Conservation (phyloP, 1,140 invertebrate species). For the Oreohelix idahoensis region DNA sequence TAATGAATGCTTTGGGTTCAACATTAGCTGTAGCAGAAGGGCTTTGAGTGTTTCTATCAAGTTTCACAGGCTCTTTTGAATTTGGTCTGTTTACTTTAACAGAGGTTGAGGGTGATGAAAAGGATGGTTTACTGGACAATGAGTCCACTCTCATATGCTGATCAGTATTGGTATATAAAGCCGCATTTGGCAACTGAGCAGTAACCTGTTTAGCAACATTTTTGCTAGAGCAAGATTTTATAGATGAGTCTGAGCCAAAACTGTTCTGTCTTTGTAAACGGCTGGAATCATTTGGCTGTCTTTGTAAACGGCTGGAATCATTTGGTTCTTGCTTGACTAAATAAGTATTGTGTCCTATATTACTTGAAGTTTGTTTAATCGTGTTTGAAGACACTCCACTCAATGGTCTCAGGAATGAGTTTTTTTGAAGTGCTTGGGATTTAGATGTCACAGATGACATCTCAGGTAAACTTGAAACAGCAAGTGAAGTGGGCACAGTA, state of each 20-base stretch:
- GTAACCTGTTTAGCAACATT: not conserved
- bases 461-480: slow-evolving; percentile 21
- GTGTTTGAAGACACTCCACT: slow-evolving; percentile 52
- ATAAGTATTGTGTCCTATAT: not conserved
- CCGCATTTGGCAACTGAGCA: not conserved
- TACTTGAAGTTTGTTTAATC: not conserved
- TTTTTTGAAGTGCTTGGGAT: slow-evolving; percentile 46
- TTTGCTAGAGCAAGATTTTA: slow-evolving; percentile 2
- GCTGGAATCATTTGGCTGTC: not conserved
- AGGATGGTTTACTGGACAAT: not conserved
- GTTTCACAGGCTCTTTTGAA: not conserved
- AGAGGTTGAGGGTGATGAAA: not conserved
- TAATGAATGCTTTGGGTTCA: not conserved
- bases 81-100: not conserved
- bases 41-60: not conserved
- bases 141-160: not conserved
- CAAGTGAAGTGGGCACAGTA: slow-evolving; percentile 44
- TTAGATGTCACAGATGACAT: slow-evolving; percentile 6
- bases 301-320: slow-evolving; percentile 11
- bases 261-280: slow-evolving; percentile 9
- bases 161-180: not conserved
- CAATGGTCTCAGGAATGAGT: slow-evolving; percentile 67
- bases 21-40: not conserved
- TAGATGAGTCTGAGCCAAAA: slow-evolving; percentile 22
- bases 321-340: slow-evolving; percentile 33